Base-by-base conservation (phyloP, 2,113 vertebrate species). In the Sapajus apella region DNA sequence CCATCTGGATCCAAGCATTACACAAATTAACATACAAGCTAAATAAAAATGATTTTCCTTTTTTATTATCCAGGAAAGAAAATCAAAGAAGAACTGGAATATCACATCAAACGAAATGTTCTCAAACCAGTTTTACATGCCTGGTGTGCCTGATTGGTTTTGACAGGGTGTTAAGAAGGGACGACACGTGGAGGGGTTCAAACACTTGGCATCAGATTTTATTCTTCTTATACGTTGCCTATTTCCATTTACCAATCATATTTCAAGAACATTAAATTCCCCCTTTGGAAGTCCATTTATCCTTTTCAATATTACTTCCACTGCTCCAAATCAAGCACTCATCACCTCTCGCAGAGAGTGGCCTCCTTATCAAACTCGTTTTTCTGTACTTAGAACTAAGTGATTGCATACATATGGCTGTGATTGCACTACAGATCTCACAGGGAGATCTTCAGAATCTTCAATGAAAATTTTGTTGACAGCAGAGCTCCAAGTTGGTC, bases 1-100 rank as follows among this genome's bases (percentile, higher is more conserved):
- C 77, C 16, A 61, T 64, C 82, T 94, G 68, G 61, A 96, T 87
- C 76, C 85, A 94, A 95, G 79, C 40, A 91, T 30, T 85, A 25
- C 32, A 95, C 80, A 97, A 75, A 97, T 89, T 93, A 96, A 91
- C 18, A 30, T 37, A 79, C 79, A 94, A 96, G 61, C 82, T 95
- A 96, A 86, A 96, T 77, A 89, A 95, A 97, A 94, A 79, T 45
- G 18, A 91, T 84, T 86, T 87, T 13, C 13, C 32, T 79, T 93
- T 96, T 92, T 94, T 70, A 68, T 66, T 96, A 32, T 75, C 43
- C 5, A n/a, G 12, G 50, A 96, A 92, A 95, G 70, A 89, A 94
- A 96, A 97, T 98, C 96, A 97, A 95, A 97, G 90, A 87, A 45
- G 37, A 92, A 68, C 32, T 70, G 21, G 25, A 96, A 93, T 75